A percentile compares a stretch with the other conserved stretches of the same genome.
Evolutionary conservation across 1,140 invertebrate genomes (phyloP).

Genomic region (Pomacea maculata): DNA sequence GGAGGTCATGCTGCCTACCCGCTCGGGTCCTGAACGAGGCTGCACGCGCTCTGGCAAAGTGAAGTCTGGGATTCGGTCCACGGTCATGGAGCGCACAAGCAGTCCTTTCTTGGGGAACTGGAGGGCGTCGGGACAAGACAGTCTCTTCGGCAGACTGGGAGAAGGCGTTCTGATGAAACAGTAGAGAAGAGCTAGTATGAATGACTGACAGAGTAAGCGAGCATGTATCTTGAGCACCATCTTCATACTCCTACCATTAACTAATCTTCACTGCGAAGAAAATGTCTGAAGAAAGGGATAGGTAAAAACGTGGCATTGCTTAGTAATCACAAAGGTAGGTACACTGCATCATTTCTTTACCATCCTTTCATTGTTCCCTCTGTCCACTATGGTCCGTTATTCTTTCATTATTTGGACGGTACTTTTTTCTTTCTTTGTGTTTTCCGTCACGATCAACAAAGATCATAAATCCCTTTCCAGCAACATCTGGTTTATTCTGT

Average conservation of each 20-base stretch:
- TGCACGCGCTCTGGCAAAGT: conserved; percentile 52
- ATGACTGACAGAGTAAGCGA: neutral
- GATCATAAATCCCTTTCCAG: no score
- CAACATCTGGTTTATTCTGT: no score
- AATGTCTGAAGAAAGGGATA: neutral
- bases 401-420: no score
- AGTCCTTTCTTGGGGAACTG: conserved; percentile 19
- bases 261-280: neutral
- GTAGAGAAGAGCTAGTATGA: neutral
- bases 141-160: conserved; percentile 41
- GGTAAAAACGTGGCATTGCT: neutral
- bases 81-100: conserved; percentile 46
- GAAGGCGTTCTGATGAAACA: conserved; percentile 34
- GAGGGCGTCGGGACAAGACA: conserved; percentile 45
- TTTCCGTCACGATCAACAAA: no score
- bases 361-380: neutral
- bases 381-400: no score
- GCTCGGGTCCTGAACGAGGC: conserved; percentile 29
- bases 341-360: neutral
- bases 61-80: conserved; percentile 50
- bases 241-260: neutral
- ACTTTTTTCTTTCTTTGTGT: no score
- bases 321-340: neutral
- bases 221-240: neutral
- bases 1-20: conserved; percentile 15